phyloP scores from a whole-genome alignment of 2,888 invertebrate species.

The Scaptomyza polygonia region DNA sequence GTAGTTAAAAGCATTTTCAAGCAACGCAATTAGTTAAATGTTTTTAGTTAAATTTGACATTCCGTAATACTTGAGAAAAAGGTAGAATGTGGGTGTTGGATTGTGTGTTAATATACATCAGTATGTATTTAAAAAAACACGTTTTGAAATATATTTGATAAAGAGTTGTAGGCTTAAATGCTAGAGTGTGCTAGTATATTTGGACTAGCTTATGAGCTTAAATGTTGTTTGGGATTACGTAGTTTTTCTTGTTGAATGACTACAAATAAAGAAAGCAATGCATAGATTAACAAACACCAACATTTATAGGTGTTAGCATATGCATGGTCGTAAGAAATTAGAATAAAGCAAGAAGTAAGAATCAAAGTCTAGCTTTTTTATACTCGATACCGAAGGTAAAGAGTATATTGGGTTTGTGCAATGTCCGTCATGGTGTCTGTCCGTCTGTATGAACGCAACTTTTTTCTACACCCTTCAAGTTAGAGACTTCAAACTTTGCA shows the following conservation, averaged over 20 bases:
- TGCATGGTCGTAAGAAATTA: slow-evolving; percentile 43
- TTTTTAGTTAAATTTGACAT: slow-evolving; percentile 47
- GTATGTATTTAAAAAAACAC: slow-evolving; percentile 57
- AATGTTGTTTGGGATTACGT: slow-evolving; percentile 54
- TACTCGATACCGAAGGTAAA: too few relatives aligned
- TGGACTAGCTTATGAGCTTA: slow-evolving; percentile 69
- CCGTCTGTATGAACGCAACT: too few relatives aligned
- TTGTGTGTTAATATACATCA: slow-evolving; percentile 25
- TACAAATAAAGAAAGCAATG: slow-evolving; percentile 40
- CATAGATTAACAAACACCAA: slow-evolving; percentile 28
- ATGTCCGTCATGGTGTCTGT: too few relatives aligned
- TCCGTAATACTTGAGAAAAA: slow-evolving; percentile 68
- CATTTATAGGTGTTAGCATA: slow-evolving; percentile 7
- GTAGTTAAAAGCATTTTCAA: slow-evolving; percentile 75
- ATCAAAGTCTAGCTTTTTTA: slow-evolving; percentile 66
- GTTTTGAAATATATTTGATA: slow-evolving; percentile 55
- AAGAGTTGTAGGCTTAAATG: slow-evolving; percentile 52
- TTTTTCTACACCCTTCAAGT: too few relatives aligned
- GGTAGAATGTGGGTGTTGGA: slow-evolving; percentile 24
- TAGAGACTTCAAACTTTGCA: too few relatives aligned
- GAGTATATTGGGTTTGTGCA: too few relatives aligned
- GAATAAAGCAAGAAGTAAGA: slow-evolving; percentile 61
- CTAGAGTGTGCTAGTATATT: slow-evolving; percentile 67
- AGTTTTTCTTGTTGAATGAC: slow-evolving; percentile 55
- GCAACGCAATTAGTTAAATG: slow-evolving; percentile 52